These are phyloP conservation scores for Eudyptes chrysolophus DNA, from an alignment of 2,113 vertebrate genomes.

Conservation along the genomic window DNA sequence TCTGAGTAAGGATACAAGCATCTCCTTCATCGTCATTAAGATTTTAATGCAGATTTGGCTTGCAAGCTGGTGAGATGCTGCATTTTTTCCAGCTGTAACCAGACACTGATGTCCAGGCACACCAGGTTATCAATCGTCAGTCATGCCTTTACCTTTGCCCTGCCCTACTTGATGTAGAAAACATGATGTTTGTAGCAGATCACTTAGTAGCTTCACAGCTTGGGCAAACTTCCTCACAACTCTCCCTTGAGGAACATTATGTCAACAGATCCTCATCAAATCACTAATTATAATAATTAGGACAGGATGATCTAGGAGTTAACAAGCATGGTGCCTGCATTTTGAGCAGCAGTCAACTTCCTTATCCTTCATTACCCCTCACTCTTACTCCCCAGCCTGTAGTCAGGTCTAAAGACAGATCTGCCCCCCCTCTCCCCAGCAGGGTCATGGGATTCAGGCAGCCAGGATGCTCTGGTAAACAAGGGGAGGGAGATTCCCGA, in stretches of 20 bases:
- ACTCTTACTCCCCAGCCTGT: neutral
- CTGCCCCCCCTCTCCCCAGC: neutral
- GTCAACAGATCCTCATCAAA: conserved; percentile 22
- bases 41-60: neutral
- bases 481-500: neutral
- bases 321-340: neutral
- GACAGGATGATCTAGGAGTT: neutral
- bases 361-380: neutral
- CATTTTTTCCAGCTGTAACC: neutral
- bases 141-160: neutral
- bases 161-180: neutral
- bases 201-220: neutral
- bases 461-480: neutral
- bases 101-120: neutral
- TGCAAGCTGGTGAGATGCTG: neutral
- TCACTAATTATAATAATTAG: conserved; percentile 1
- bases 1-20: neutral
- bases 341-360: neutral
- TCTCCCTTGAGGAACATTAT: neutral
- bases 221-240: neutral
- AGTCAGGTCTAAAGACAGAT: neutral
- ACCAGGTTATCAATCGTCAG: neutral
- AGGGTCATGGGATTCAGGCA: neutral
- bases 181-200: neutral
- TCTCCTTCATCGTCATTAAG: neutral